Base-by-base conservation (phyloP, 1,140 invertebrate species). In the Tetragonula clypearis region DNA sequence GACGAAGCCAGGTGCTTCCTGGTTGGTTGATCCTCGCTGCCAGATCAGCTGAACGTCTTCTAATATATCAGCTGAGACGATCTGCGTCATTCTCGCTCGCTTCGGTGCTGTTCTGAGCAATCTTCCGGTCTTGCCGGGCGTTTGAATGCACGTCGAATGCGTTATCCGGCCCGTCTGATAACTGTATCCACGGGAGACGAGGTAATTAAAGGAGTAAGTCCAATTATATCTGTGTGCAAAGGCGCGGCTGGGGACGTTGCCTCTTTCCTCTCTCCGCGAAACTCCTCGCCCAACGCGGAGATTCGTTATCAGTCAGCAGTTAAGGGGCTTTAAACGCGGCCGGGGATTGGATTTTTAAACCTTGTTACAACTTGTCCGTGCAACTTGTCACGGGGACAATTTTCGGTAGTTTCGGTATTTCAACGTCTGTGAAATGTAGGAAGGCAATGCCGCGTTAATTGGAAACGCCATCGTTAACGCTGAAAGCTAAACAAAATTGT, bases 201-300 rank as follows among this genome's bases (percentile, higher is more conserved):
- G 53, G 30, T 80, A 80, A 80, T 85, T 80, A 85, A 85, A 78
- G 60, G 9, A 76, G 35, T 35, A 35, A 66, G 55, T 85, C 83
- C 69, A 85, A 85, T 85, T 85, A 85, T 85, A 73, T 73, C 78
- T 66, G 83, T 74, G 35, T 72, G 78, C 78, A 80, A 85, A 68
- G 58, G 55, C 49, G 30, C 30, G 53, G 15, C 15, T 73, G 41
- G 30, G 30, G 30, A 73, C 26, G 74, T 69, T 77, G 30, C 62
- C 35, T 78, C 81, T 74, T 65, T 55, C 68, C 75, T 56, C 21
- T 15, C 35, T 2, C 5, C 41, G n/a, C 4, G 23, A 62, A 62
- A 62, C n/a, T n/a, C 60, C 12, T 4, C 23, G 21, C 60, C n/a
- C n/a, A 4, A 60, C 9, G 68, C 21, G 8, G 41, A 23, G 68